phyloP scores from a whole-genome alignment of 1,140 invertebrate genomes.

The Colletes gigas region DNA sequence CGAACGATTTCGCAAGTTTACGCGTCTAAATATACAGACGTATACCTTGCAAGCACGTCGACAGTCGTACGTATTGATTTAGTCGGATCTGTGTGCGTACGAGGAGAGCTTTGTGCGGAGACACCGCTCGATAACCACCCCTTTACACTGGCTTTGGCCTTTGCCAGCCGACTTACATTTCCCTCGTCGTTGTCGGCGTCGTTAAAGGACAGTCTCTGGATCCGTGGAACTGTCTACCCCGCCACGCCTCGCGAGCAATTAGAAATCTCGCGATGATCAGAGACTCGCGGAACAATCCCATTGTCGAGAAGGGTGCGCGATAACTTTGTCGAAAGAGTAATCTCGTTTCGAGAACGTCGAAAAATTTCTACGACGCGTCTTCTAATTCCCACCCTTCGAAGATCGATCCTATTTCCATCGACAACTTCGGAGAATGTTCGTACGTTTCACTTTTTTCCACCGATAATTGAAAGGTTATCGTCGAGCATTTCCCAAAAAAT shows the following conservation, averaged over 20 bases:
- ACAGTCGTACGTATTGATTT: conserved; percentile 51
- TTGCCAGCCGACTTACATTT: conserved; percentile 53
- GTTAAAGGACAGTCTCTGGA: conserved; percentile 31
- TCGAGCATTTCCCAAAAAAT: too few relatives aligned
- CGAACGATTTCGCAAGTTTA: not conserved
- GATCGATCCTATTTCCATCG: too few relatives aligned
- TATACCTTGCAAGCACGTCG: conserved; percentile 39
- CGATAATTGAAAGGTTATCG: too few relatives aligned
- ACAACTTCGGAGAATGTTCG: too few relatives aligned
- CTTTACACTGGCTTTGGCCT: conserved; percentile 51
- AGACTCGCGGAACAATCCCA: too few relatives aligned
- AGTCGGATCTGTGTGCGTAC: conserved; percentile 43
- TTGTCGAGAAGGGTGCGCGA: too few relatives aligned
- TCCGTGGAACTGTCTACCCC: conserved; percentile 16
- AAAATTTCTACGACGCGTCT: too few relatives aligned
- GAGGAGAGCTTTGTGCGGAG: conserved; percentile 55
- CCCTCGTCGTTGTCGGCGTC: conserved; percentile 28
- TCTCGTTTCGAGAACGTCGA: too few relatives aligned
- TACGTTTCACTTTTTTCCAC: too few relatives aligned
- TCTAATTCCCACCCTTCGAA: too few relatives aligned
- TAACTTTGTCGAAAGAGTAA: too few relatives aligned
- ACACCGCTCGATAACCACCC: conserved; percentile 57
- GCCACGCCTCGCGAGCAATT: not conserved
- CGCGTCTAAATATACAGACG: conserved; percentile 23
- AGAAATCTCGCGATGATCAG: not conserved